Evolutionary conservation across 2,888 invertebrate genomes (phyloP).

Genomic region (Drosophila pseudotalamancana): DNA sequence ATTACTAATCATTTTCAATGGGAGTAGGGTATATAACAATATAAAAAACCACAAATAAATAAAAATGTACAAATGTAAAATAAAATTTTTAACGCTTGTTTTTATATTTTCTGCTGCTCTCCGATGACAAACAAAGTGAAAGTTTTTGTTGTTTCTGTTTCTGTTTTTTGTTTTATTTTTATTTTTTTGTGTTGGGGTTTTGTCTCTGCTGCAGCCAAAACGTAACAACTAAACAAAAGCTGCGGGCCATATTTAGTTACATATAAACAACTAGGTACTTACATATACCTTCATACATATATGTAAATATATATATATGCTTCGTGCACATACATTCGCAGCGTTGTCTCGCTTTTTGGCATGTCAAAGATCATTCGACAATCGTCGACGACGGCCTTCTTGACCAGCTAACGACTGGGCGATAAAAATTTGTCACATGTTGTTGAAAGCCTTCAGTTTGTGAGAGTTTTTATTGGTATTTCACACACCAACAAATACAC

Average conservation of each 20-base stretch:
- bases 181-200: constrained; percentile 28
- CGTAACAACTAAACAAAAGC: constrained; percentile 76
- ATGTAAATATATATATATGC: constrained; percentile 3
- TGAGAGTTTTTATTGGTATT: constrained; percentile 32
- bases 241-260: constrained; percentile 57
- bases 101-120: constrained; percentile 52
- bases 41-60: constrained; percentile 14
- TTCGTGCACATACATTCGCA: constrained; percentile 16
- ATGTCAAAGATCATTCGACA: constrained; percentile 64
- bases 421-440: constrained; percentile 77
- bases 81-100: constrained; percentile 57
- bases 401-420: constrained; percentile 38
- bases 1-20: not conserved
- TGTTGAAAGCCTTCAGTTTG: constrained; percentile 43
- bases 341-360: constrained; percentile 38
- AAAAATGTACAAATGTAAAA: constrained; percentile 40
- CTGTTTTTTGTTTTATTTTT: too few relatives aligned
- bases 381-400: constrained; percentile 40
- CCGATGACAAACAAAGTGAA: constrained; percentile 76
- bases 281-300: not conserved
- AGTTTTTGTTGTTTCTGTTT: constrained; percentile 59
- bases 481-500: constrained; percentile 20
- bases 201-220: constrained; percentile 65
- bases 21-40: not conserved
- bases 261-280: constrained; percentile 22